phyloP scores from a whole-genome alignment of 2,797 vertebrate species.

The Eutrigla gurnardus region DNA sequence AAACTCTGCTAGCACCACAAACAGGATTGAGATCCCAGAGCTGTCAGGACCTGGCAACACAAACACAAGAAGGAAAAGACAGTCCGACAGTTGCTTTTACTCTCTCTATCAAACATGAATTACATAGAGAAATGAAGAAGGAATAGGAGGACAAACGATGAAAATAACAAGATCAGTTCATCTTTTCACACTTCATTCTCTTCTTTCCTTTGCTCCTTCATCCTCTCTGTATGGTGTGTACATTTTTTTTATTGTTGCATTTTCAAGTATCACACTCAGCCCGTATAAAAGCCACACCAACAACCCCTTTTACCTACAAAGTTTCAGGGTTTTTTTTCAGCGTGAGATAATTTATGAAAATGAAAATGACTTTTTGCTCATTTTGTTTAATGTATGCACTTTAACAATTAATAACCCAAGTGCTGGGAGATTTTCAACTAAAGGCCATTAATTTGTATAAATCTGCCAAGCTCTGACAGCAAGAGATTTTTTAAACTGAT shows the following conservation, averaged over 20 bases:
- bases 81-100: not conserved
- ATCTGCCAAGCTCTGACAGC: slow-evolving; percentile 85
- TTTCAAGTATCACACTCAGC: slow-evolving; percentile 45
- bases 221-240: slow-evolving; percentile 16
- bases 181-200: not conserved
- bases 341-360: slow-evolving; percentile 89
- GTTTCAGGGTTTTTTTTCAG: slow-evolving; percentile 65
- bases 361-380: slow-evolving; percentile 91
- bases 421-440: slow-evolving; percentile 86
- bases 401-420: slow-evolving; percentile 90
- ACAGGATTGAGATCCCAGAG: slow-evolving; percentile 47
- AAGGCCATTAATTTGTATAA: slow-evolving; percentile 91
- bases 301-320: slow-evolving; percentile 59
- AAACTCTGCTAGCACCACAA: slow-evolving; percentile 46
- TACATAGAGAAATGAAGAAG: not conserved
- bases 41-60: slow-evolving; percentile 44
- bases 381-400: slow-evolving; percentile 91
- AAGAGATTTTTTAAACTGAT: slow-evolving; percentile 89
- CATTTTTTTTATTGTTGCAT: slow-evolving; percentile 50
- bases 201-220: not conserved
- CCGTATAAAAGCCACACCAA: slow-evolving; percentile 51
- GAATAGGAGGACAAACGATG: slow-evolving; percentile 46
- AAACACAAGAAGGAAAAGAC: not conserved
- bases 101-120: not conserved
- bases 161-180: slow-evolving; percentile 28